phyloP scores from a whole-genome alignment of 23 tunicate species.

The Pegea sp. region DNA sequence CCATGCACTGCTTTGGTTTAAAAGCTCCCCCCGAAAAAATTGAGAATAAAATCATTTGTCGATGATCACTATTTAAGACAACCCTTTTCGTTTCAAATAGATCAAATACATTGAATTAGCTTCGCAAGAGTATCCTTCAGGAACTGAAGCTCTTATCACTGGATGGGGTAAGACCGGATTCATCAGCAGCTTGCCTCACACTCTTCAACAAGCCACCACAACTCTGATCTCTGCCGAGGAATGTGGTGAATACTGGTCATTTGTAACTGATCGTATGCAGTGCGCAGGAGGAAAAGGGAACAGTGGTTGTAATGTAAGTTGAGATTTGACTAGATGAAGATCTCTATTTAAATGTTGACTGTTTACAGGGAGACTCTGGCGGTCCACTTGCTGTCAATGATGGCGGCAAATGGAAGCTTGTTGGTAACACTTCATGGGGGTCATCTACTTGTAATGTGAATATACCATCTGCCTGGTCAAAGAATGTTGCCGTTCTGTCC shows the following conservation, averaged over 20 bases:
- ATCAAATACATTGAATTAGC: neutral
- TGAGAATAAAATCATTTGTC: no score
- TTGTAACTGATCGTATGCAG: constrained; percentile 34
- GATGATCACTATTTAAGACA: no score
- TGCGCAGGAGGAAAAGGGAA: constrained; percentile 44
- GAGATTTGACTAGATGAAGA: neutral
- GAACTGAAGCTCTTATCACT: constrained; percentile 8
- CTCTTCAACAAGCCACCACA: constrained; percentile 24
- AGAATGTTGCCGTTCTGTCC: constrained; percentile 6
- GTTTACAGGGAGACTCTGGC: constrained; percentile 68
- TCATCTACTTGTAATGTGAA: constrained; percentile 18
- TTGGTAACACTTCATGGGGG: constrained; percentile 78
- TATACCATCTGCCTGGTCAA: constrained; percentile 45
- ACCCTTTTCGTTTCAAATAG: constrained; percentile 2
- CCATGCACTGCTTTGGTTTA: no score
- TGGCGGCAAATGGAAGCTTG: constrained; percentile 22
- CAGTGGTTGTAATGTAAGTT: constrained; percentile 56
- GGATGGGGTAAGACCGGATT: constrained; percentile 25
- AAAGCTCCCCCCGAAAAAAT: no score
- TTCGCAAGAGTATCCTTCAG: constrained; percentile 1
- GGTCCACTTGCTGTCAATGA: constrained; percentile 67
- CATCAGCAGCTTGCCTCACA: constrained; percentile 20
- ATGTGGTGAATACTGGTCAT: constrained; percentile 26
- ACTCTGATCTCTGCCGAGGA: constrained; percentile 9
- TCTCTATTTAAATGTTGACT: neutral